Evolutionary conservation across 2,797 vertebrate species (phyloP).

Genomic region (Peromyscus nudipes): DNA sequence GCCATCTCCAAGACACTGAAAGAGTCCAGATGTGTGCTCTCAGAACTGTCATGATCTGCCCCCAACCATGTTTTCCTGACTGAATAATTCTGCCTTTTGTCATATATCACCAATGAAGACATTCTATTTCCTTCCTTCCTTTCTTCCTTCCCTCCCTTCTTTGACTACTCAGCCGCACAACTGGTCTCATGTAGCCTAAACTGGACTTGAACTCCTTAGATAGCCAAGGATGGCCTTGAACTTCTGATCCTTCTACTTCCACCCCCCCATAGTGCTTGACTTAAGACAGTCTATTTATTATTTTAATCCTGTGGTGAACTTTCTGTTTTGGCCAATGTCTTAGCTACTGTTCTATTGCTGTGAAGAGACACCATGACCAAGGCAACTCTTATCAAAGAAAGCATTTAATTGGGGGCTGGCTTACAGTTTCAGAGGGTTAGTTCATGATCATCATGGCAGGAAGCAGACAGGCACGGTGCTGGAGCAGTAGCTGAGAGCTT

Average conservation of each 20-base stretch:
- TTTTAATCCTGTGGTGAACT: neutral
- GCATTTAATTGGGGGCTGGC: neutral
- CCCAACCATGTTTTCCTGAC: neutral
- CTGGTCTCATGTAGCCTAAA: neutral
- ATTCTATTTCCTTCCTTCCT: neutral
- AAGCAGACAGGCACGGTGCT: neutral
- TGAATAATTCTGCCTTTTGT: slow-evolving; percentile 4
- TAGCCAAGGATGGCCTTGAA: neutral
- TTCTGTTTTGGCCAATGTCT: neutral
- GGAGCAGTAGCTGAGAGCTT: neutral
- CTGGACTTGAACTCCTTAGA: neutral
- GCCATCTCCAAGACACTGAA: neutral
- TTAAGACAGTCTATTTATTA: slow-evolving; percentile 15
- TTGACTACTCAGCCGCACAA: neutral
- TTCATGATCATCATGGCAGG: neutral
- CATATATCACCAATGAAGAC: neutral
- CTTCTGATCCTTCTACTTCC: neutral
- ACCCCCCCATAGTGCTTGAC: neutral
- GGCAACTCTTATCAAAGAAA: neutral
- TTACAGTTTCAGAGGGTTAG: neutral
- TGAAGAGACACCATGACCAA: neutral
- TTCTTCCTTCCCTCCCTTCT: neutral
- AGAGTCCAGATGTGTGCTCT: neutral
- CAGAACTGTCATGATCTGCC: neutral
- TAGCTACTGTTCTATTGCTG: neutral